Base-by-base conservation (phyloP, 2,888 invertebrate genomes). In the Eristalis tenax region DNA sequence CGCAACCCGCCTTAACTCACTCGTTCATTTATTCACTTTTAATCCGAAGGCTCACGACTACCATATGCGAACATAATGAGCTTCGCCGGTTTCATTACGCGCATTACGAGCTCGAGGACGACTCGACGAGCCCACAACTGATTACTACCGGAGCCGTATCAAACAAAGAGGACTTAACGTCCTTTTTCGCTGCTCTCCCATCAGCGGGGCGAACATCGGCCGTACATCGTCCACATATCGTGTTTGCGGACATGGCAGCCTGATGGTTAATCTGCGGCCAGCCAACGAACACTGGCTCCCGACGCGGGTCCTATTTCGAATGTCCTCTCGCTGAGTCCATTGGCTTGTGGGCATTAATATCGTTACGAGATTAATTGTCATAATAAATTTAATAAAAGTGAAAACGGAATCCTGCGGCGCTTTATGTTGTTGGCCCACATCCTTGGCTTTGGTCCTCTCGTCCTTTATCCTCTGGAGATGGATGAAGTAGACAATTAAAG, bases 11-110 rank as follows among this genome's bases (percentile, higher is more conserved):
- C 79, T 69, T 84, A 65, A 81, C 76, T 84, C 81, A 81, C 84
- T 85, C 76, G 59, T 15, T 76, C 81, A 85, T 85, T 85, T 85
- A 85, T 85, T 85, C 76, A 81, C 84, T 81, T 85, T 85, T 85
- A 85, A 85, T 85, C 84, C 81, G 81, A 81, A 50, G 22, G 71
- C 84, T 81, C 81, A 85, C 71, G 71, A 73, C 84, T 81, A 85
- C 84, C 81, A 85, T 71, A 85, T 85, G 81, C 63, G 71, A 81
- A 85, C 84, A 80, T 81, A 85, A 85, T 85, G 84, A 85, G 76
- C 84, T 76, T 81, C 56, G 76, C 76, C 40, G 71, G 71, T 84
- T 84, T 85, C 85, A 82, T 81, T 82, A 82, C 59, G 35, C 56
- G 40, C 63, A 77, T 50, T 50, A 50, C 50, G 50, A 50, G 50